Conservation (phyloP, 1,140 invertebrate species). For the Calliphora vicina region DNA sequence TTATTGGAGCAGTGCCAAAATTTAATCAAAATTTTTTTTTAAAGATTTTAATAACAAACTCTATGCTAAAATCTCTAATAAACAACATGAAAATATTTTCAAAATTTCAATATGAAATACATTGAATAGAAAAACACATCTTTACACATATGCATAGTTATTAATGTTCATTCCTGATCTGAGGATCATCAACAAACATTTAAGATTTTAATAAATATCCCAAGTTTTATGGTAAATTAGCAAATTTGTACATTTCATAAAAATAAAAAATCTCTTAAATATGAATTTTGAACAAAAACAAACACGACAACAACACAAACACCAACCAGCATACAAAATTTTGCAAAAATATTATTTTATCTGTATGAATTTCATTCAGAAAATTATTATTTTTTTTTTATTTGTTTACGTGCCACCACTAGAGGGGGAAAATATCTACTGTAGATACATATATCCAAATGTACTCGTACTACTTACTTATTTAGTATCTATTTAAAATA, state of each 20-base stretch:
- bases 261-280: constrained; percentile 5
- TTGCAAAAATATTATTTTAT: neutral
- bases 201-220: constrained; percentile 47
- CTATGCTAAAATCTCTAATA: constrained; percentile 7
- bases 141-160: neutral
- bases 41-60: constrained; percentile 10
- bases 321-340: neutral
- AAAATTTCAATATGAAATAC: neutral
- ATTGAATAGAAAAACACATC: neutral
- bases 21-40: constrained; percentile 36
- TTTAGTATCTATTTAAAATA: too few species aligned
- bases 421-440: neutral
- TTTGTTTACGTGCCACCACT: neutral
- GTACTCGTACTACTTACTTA: too few species aligned
- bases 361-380: neutral
- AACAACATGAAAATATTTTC: neutral
- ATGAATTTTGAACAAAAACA: neutral
- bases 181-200: neutral
- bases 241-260: constrained; percentile 60
- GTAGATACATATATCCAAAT: neutral
- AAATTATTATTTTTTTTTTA: neutral
- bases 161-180: constrained; percentile 7
- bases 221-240: constrained; percentile 63
- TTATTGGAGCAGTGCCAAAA: constrained; percentile 22
- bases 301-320: too few species aligned